A percentile compares a stretch with the other conserved stretches of the same genome.
Evolutionary conservation across 2,113 vertebrate species (phyloP).

Genomic region (Campylomormyrus tamandua): DNA sequence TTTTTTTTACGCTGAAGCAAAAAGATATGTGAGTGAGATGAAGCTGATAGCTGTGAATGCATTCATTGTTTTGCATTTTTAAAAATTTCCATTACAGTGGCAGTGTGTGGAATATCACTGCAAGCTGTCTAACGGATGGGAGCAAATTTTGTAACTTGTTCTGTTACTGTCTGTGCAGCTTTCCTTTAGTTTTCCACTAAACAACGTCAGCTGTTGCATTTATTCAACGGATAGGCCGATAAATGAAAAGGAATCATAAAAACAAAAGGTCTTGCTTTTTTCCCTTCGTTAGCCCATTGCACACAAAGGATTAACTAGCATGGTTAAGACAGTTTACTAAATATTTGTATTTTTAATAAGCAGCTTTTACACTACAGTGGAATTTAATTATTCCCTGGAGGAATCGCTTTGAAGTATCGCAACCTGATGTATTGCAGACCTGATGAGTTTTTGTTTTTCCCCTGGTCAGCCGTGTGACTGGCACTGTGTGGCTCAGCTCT

Average conservation of each 20-base stretch:
- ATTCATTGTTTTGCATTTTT: background rate
- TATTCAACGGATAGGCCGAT: background rate
- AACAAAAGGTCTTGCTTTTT: background rate
- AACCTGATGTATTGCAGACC: background rate
- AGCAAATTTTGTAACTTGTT: background rate
- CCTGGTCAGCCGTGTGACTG: background rate
- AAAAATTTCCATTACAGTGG: background rate
- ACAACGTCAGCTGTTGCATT: background rate
- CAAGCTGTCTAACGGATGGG: background rate
- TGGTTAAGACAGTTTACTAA: background rate
- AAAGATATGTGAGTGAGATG: background rate
- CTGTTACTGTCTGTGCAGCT: background rate
- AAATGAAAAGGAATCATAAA: background rate
- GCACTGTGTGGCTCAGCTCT: background rate
- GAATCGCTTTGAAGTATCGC: background rate
- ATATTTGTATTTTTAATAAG: background rate
- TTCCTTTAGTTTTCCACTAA: background rate
- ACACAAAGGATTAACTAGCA: background rate
- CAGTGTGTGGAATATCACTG: background rate
- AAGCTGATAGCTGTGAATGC: background rate
- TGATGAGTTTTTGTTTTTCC: background rate
- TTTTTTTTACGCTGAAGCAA: background rate
- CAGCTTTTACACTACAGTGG: background rate
- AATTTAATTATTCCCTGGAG: background rate
- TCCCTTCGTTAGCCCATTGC: background rate